Conservation (phyloP, 2,888 invertebrate genomes). For the Tachina lurida region DNA sequence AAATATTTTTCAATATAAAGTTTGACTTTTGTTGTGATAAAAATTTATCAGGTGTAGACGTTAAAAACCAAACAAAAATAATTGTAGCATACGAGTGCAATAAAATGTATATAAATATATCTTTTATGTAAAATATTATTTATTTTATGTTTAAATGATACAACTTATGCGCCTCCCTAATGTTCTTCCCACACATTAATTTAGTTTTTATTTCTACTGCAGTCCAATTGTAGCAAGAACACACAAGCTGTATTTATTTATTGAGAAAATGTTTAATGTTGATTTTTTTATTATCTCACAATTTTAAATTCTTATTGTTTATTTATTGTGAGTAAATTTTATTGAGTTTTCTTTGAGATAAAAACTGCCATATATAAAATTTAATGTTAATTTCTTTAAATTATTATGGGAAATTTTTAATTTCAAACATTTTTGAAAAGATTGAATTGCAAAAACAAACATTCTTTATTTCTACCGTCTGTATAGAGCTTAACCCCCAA, state of each 20-base stretch:
- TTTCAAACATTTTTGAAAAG: neutral
- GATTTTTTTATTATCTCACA: conserved; percentile 12
- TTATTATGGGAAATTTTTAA: conserved; percentile 1
- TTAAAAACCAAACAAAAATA: too few species aligned
- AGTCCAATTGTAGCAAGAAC: neutral
- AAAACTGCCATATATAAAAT: conserved; percentile 37
- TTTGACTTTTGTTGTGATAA: too few species aligned
- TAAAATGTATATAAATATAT: neutral
- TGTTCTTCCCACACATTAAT: conserved; percentile 6
- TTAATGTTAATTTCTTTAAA: conserved; percentile 6
- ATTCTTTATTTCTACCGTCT: too few species aligned
- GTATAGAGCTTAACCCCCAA: too few species aligned
- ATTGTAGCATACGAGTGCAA: too few species aligned
- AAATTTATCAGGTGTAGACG: too few species aligned
- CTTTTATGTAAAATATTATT: neutral
- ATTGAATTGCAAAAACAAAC: too few species aligned
- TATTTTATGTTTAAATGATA: neutral
- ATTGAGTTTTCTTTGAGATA: conserved; percentile 45
- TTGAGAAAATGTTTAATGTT: conserved; percentile 10
- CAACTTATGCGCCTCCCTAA: conserved; percentile 18
- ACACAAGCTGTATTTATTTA: conserved; percentile 9
- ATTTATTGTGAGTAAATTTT: conserved; percentile 48
- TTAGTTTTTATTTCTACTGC: neutral
- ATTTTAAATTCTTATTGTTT: conserved; percentile 40
- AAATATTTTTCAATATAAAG: too few species aligned